These are phyloP conservation scores for Pyralis farinalis DNA, from an alignment of 2,888 invertebrate species.

Conservation along the genomic window DNA sequence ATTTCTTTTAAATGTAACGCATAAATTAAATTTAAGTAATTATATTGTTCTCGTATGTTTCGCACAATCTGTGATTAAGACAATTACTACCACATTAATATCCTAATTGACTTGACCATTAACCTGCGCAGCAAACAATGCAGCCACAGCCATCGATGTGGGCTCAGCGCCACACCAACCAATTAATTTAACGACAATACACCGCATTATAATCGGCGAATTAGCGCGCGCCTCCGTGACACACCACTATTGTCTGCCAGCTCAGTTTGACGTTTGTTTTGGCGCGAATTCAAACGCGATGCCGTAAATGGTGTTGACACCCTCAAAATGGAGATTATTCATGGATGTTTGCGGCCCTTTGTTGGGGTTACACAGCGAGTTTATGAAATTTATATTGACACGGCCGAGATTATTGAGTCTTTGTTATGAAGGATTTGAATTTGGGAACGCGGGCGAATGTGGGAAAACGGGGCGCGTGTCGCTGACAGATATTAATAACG, in stretches of 20 bases:
- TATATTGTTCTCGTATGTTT: no score
- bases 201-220: constrained; percentile 53
- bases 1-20: no score
- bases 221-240: constrained; percentile 43
- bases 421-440: constrained; percentile 71
- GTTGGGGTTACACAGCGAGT: constrained; percentile 63
- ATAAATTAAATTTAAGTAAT: no score
- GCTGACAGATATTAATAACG: constrained; percentile 67
- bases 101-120: constrained; percentile 5
- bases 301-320: constrained; percentile 69
- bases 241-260: constrained; percentile 52
- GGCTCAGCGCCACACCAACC: constrained; percentile 39
- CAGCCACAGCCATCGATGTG: constrained; percentile 18
- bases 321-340: constrained; percentile 76
- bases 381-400: constrained; percentile 77
- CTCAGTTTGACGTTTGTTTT: constrained; percentile 66
- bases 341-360: constrained; percentile 71
- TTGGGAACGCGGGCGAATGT: constrained; percentile 51
- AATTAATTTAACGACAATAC: constrained; percentile 60
- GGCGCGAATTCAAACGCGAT: constrained; percentile 55
- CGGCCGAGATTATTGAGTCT: constrained; percentile 69
- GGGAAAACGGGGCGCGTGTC: constrained; percentile 59
- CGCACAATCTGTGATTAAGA: no score
- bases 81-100: no score
- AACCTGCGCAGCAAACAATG: constrained; percentile 28